These are phyloP conservation scores for Sphinx pinastri DNA, from an alignment of 2,888 invertebrate genomes.

Conservation along the genomic window DNA sequence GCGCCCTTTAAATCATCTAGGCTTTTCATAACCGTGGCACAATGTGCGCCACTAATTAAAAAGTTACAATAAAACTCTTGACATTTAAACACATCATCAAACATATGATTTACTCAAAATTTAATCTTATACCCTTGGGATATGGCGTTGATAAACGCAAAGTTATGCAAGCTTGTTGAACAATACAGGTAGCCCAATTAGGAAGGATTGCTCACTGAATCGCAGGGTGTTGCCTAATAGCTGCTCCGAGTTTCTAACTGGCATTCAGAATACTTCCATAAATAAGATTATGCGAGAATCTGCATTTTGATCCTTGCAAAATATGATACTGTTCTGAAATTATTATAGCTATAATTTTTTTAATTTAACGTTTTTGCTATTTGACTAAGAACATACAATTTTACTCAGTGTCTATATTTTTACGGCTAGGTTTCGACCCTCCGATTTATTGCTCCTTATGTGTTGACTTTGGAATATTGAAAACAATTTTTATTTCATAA, in stretches of 20 bases:
- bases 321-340: no score
- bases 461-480: no score
- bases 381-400: no score
- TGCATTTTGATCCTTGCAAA: background rate
- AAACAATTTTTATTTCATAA: no score
- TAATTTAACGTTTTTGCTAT: no score
- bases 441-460: no score
- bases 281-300: background rate
- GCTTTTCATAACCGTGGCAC: slow-evolving; percentile 19
- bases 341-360: no score
- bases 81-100: slow-evolving; percentile 3
- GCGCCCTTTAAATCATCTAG: slow-evolving; percentile 21
- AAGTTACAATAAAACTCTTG: slow-evolving; percentile 30
- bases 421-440: no score
- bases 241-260: slow-evolving; percentile 20
- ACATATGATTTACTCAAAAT: background rate
- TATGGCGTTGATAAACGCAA: slow-evolving; percentile 14
- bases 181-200: slow-evolving; percentile 50
- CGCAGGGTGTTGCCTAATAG: slow-evolving; percentile 37
- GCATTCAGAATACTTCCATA: background rate
- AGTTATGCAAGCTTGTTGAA: slow-evolving; percentile 27
- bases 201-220: slow-evolving; percentile 37
- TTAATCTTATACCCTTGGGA: slow-evolving; percentile 26
- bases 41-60: slow-evolving; percentile 28
- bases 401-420: no score